Conservation (phyloP, 2,113 vertebrate species). For the Micronycteris hirsuta region DNA sequence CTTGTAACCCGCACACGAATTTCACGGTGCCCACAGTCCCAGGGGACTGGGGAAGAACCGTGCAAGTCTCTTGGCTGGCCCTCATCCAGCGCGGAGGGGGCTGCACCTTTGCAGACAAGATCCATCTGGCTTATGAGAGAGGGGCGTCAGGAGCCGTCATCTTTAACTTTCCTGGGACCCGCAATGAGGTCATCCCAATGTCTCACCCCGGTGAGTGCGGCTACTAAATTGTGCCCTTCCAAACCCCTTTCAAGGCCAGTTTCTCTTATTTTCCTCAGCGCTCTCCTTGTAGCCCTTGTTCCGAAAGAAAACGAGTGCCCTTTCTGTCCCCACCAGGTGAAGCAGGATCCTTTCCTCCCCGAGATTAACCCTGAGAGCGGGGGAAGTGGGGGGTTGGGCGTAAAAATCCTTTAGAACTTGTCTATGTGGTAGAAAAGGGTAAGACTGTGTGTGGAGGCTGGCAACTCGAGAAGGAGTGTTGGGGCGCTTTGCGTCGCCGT, state of each 20-base stretch:
- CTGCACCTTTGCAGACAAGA: constrained; percentile 89
- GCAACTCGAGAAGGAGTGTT: background rate
- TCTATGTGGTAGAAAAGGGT: background rate
- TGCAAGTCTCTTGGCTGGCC: constrained; percentile 82
- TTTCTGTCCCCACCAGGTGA: background rate
- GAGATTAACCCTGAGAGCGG: background rate
- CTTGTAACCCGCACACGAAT: constrained; percentile 77
- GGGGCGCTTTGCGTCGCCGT: background rate
- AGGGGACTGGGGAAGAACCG: constrained; percentile 43
- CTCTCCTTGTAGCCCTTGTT: background rate
- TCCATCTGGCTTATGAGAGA: constrained; percentile 79
- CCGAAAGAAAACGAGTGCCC: background rate
- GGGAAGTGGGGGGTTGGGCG: background rate
- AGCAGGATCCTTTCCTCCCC: background rate
- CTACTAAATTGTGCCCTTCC: constrained; percentile 14
- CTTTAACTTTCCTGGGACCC: constrained; percentile 84
- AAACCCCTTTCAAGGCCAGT: background rate
- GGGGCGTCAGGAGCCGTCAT: constrained; percentile 86
- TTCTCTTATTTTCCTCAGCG: background rate
- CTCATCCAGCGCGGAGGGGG: constrained; percentile 87
- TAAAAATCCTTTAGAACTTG: constrained; percentile 39
- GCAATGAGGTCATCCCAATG: constrained; percentile 88
- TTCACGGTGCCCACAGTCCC: constrained; percentile 74
- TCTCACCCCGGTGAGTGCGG: constrained; percentile 85
- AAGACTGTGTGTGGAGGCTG: background rate